These are phyloP conservation scores for Oryzias melastigma DNA, from an alignment of 2,113 vertebrate species.

Conservation along the genomic window DNA sequence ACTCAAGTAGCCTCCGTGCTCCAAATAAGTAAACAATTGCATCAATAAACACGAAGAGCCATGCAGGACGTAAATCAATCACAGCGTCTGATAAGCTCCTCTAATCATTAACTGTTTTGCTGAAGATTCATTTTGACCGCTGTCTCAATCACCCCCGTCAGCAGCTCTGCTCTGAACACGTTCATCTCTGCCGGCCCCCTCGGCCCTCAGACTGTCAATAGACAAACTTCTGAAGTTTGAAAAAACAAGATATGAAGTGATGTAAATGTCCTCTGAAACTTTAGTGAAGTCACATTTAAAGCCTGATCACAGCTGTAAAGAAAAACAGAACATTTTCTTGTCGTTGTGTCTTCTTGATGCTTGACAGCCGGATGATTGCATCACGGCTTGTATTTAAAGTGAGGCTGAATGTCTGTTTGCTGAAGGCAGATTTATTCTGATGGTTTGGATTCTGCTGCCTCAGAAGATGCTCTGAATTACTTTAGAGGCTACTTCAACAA, in stretches of 20 bases:
- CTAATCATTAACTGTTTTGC: conserved; percentile 85
- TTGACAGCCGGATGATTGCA: neutral
- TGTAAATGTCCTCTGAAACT: neutral
- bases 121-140: conserved; percentile 74
- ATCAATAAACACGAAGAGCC: conserved; percentile 79
- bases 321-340: no score
- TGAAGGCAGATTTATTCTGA: neutral
- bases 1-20: conserved; percentile 59
- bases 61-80: conserved; percentile 83
- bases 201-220: conserved; percentile 53
- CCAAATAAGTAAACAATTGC: conserved; percentile 83
- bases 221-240: conserved; percentile 37
- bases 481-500: no score
- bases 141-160: conserved; percentile 66
- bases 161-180: conserved; percentile 48
- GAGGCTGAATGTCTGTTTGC: neutral
- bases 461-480: no score
- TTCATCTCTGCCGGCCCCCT: conserved; percentile 56
- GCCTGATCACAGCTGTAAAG: no score
- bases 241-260: conserved; percentile 41
- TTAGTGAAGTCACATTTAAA: no score
- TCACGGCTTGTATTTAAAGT: neutral
- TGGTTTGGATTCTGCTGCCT: no score
- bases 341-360: neutral
- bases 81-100: conserved; percentile 75